A percentile compares a stretch with the other conserved stretches of the same genome.
Conservation (phyloP, 2,797 vertebrate genomes). For the Halcyon chelicuti region DNA sequence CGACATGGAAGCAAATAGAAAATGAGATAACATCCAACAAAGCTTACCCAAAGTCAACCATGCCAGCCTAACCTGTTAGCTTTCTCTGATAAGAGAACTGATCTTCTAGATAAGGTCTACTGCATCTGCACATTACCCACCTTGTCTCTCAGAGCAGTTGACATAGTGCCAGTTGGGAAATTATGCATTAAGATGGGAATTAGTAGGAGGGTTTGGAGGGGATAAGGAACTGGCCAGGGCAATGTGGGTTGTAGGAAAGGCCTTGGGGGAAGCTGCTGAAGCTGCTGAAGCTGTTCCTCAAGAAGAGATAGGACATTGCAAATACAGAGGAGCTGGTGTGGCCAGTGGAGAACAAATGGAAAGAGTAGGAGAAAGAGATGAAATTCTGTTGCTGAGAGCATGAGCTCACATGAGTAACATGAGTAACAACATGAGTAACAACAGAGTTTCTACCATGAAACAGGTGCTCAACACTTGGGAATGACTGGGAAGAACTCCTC, state of each 20-base stretch:
- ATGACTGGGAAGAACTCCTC: not conserved
- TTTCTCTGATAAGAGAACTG: not conserved
- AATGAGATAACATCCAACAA: conserved; percentile 20
- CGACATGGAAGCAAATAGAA: not conserved
- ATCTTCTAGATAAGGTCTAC: conserved; percentile 7
- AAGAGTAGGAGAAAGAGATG: not conserved
- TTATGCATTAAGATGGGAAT: not conserved
- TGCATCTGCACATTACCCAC: not conserved
- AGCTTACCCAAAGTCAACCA: not conserved
- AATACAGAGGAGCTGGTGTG: not conserved
- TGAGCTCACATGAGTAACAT: not conserved
- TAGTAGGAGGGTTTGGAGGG: not conserved
- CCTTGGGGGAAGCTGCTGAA: not conserved
- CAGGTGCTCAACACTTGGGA: not conserved
- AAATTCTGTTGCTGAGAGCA: not conserved
- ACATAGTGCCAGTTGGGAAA: conserved; percentile 6
- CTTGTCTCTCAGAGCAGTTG: not conserved
- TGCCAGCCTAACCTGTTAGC: conserved; percentile 33
- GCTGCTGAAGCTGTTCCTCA: not conserved
- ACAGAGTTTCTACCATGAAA: not conserved
- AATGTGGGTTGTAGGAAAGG: not conserved
- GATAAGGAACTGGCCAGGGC: not conserved
- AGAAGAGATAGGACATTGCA: not conserved
- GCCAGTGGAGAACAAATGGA: not conserved
- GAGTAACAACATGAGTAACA: not conserved